phyloP scores from a whole-genome alignment of 1,140 invertebrate species.

The Rhyacophila brunnea region DNA sequence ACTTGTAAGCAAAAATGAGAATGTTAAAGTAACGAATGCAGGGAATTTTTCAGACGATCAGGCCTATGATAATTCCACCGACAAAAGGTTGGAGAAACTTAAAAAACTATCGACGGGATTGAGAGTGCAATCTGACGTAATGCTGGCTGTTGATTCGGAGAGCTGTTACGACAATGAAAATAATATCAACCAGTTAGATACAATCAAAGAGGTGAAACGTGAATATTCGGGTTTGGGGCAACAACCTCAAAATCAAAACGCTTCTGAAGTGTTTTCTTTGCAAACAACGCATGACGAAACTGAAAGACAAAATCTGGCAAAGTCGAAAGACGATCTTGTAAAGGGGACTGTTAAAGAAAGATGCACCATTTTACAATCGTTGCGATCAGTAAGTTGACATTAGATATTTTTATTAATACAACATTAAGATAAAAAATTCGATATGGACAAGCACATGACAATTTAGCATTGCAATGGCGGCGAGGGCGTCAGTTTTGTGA shows the following conservation, averaged over 20 bases:
- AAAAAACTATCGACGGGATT: constrained; percentile 30
- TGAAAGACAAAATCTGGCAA: not conserved
- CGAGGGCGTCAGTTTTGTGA: too few species aligned
- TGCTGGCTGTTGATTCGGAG: constrained; percentile 6
- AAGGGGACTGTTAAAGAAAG: constrained; percentile 23
- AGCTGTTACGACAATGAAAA: constrained; percentile 12
- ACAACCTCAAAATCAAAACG: too few species aligned
- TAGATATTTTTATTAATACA: too few species aligned
- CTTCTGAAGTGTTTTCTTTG: too few species aligned
- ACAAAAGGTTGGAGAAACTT: constrained; percentile 25
- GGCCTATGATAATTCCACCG: constrained; percentile 7
- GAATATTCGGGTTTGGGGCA: too few species aligned
- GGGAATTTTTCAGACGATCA: not conserved
- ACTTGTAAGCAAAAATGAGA: too few species aligned
- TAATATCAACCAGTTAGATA: too few species aligned
- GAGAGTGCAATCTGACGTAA: constrained; percentile 23
- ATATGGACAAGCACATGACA: too few species aligned
- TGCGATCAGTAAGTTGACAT: constrained; percentile 23
- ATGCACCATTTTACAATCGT: constrained; percentile 27
- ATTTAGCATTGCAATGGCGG: too few species aligned
- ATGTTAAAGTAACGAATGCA: not conserved
- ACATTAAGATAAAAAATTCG: too few species aligned
- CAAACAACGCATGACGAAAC: too few species aligned
- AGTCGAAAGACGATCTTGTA: constrained; percentile 15
- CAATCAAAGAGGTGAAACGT: too few species aligned